phyloP scores from a whole-genome alignment of 2,113 vertebrate species.

The Rhegmatorhina hoffmannsi region DNA sequence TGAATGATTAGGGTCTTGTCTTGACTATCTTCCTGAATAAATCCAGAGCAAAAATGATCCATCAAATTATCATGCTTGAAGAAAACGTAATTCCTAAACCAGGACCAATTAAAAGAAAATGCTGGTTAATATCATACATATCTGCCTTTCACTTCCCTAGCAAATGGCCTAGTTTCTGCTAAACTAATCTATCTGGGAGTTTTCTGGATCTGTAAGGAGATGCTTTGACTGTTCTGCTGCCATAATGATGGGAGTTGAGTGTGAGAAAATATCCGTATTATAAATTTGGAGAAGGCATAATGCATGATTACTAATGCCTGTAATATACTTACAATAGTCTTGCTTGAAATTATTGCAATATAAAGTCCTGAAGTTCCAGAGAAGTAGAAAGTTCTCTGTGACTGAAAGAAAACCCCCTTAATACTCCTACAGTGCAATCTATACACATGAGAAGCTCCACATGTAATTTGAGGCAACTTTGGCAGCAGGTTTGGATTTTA shows the following conservation, averaged over 20 bases:
- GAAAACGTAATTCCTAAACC: not conserved
- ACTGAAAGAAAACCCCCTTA: not conserved
- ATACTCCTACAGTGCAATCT: not conserved
- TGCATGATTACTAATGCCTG: not conserved
- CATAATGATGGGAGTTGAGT: fast-evolving
- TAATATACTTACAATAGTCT: not conserved
- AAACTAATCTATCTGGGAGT: not conserved
- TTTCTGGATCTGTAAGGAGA: not conserved
- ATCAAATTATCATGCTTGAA: not conserved
- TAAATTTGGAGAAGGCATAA: not conserved
- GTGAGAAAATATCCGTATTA: not conserved
- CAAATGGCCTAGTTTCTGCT: not conserved
- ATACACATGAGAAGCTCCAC: not conserved
- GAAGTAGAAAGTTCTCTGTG: not conserved
- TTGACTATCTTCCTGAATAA: not conserved
- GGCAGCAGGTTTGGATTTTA: not conserved
- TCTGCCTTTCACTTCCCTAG: not conserved
- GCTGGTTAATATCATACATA: not conserved
- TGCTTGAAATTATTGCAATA: not conserved
- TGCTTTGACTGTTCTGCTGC: not conserved
- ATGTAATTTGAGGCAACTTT: not conserved
- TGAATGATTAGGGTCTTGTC: not conserved
- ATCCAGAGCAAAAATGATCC: not conserved
- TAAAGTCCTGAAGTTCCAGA: not conserved
- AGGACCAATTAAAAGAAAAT: not conserved